Evolutionary conservation across 2,888 invertebrate species (phyloP).

Genomic region (Sclerodermus sp.): DNA sequence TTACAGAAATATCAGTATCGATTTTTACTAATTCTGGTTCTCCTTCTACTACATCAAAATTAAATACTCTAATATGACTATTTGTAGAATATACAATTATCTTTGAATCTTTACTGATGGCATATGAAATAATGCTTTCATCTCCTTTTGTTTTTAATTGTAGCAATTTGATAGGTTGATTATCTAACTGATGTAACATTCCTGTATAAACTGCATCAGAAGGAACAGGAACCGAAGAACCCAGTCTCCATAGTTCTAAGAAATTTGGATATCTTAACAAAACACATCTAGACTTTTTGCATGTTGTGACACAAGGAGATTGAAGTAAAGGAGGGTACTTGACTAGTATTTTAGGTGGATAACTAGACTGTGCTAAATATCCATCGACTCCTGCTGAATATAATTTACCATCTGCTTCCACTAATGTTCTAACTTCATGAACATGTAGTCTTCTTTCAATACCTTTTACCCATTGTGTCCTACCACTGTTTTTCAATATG

Average conservation of each 20-base stretch:
- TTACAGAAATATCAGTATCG: slow-evolving; percentile 37
- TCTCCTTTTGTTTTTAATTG: slow-evolving; percentile 68
- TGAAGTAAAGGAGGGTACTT: slow-evolving; percentile 75
- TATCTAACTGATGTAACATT: slow-evolving; percentile 36
- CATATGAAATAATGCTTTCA: slow-evolving; percentile 71
- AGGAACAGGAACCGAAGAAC: slow-evolving; percentile 46
- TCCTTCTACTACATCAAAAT: slow-evolving; percentile 62
- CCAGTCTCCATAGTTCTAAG: slow-evolving; percentile 69
- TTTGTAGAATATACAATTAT: slow-evolving; percentile 77
- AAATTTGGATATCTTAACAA: slow-evolving; percentile 63
- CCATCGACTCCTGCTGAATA: slow-evolving; percentile 84
- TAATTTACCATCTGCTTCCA: slow-evolving; percentile 67
- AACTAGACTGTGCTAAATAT: slow-evolving; percentile 73
- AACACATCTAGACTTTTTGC: slow-evolving; percentile 62
- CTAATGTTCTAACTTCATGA: slow-evolving; percentile 81
- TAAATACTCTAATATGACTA: slow-evolving; percentile 68
- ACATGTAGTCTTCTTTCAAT: slow-evolving; percentile 79
- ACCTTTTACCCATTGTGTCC: slow-evolving; percentile 81
- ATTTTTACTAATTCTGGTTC: slow-evolving; percentile 40
- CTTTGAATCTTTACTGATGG: slow-evolving; percentile 71
- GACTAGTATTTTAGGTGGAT: slow-evolving; percentile 68
- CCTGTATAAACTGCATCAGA: slow-evolving; percentile 32
- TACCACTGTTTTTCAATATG: slow-evolving; percentile 59
- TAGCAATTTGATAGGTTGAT: slow-evolving; percentile 69
- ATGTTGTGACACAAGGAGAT: slow-evolving; percentile 62